Conservation (phyloP, 2,113 vertebrate species). For the Seriola quinqueradiata region DNA sequence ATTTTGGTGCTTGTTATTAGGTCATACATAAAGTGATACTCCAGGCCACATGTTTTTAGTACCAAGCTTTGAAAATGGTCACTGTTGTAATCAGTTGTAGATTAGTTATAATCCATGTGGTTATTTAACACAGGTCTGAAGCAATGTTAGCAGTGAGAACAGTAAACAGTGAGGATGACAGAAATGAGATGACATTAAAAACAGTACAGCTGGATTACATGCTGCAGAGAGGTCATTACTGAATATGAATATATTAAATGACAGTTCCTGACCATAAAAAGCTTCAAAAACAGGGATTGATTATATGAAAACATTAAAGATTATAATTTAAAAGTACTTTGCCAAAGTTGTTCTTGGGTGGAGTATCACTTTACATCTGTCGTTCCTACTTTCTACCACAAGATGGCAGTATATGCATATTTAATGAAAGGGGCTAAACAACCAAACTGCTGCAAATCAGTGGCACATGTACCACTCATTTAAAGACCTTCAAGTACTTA, state of each 20-base stretch:
- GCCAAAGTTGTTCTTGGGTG: not conserved
- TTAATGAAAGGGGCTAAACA: not conserved
- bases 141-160: not conserved
- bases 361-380: constrained; percentile 36
- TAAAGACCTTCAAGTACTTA: constrained; percentile 43
- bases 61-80: too few relatives aligned
- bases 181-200: not conserved
- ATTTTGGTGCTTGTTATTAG: not conserved
- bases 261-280: not conserved
- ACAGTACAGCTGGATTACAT: not conserved
- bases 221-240: not conserved
- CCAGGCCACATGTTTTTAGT: not conserved
- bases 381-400: constrained; percentile 40
- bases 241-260: not conserved
- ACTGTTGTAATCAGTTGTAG: too few relatives aligned
- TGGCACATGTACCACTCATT: not conserved
- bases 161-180: constrained; percentile 3
- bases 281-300: not conserved
- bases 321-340: not conserved
- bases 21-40: constrained; percentile 29
- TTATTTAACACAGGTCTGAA: not conserved
- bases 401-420: constrained; percentile 61
- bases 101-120: too few relatives aligned
- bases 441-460: constrained; percentile 6
- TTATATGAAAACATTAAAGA: not conserved